phyloP scores from a whole-genome alignment of 2,113 vertebrate species.

The Prionailurus bengalensis region DNA sequence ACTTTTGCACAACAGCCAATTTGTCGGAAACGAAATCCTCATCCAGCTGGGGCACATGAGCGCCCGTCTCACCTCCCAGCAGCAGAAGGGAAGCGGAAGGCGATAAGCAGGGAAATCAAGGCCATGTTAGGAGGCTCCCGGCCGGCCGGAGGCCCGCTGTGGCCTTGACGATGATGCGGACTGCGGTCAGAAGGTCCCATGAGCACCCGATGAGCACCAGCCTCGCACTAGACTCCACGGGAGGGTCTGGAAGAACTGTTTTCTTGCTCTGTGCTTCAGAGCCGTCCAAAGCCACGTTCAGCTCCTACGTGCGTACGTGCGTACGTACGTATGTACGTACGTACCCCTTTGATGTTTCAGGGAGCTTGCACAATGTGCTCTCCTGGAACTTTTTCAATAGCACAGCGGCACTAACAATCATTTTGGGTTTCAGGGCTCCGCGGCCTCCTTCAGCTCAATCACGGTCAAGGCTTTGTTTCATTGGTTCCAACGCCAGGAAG shows the following conservation, averaged over 20 bases:
- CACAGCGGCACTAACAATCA: accelerated
- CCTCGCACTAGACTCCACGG: accelerated
- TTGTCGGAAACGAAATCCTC: not conserved
- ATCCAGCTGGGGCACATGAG: accelerated
- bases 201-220: accelerated
- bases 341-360: not conserved
- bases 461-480: not conserved
- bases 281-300: too few relatives aligned
- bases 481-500: not conserved
- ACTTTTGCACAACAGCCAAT: not conserved
- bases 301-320: not conserved
- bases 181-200: not conserved
- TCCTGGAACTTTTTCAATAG: too few relatives aligned
- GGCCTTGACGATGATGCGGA: accelerated
- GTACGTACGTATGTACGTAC: too few relatives aligned
- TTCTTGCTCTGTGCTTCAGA: not conserved
- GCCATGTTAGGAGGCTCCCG: accelerated
- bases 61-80: not conserved
- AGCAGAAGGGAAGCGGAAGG: not conserved
- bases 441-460: not conserved
- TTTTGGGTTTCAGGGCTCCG: not conserved
- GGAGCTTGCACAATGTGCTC: accelerated
- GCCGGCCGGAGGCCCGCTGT: accelerated
- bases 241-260: accelerated
- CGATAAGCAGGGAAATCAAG: too few relatives aligned